Base-by-base conservation (phyloP, 2,113 vertebrate genomes). In the Piprites chloris region DNA sequence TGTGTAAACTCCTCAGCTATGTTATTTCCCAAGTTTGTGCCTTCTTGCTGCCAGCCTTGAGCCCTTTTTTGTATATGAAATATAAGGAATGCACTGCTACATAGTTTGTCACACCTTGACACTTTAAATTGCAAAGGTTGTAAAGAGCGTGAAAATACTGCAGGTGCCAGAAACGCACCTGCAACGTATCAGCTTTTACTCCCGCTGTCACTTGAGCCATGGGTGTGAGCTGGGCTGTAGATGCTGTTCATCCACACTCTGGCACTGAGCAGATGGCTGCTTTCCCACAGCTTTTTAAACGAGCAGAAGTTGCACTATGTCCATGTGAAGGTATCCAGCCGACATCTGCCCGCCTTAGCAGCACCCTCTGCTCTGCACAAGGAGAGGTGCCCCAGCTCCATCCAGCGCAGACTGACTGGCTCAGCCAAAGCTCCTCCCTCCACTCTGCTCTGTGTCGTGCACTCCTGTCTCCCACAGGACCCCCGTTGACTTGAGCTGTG, bases 31-130 rank as follows among this genome's bases (percentile, higher is more conserved):
- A 76, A 76, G 49, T 94, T 96, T 95, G 94, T 96, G 96, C 93
- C 95, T 97, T 96, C 92, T 95, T 78, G 87, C 87, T 95, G 94
- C 85, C 68, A 89, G 93, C 87, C 76, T 72, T 62, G 90, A 93
- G 73, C 90, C 86, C 76, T 79, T 92, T 95, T 96, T 94, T 95
- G 83, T 84, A 89, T 62, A 89, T 81, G 80, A 97, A 96, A 77
- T 92, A 42, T 52, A 86, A 94, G 91, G 87, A 90, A 97, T 97
- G 91, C 90, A 96, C 96, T 94, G 91, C 95, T 87, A 90, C 74
- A 41, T 73, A 85, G 83, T 95, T 96, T 90, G 89, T 82, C 83
- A 77, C n/a, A 66, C 76, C 90, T 94, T 78, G 96, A 97, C 95
- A 96, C 93, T 97, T 94, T 93, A 92, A 89, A 93, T 86, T 73